These are phyloP conservation scores for Pygmarrhopalites habei DNA, from an alignment of 1,140 invertebrate species.

Conservation along the genomic window DNA sequence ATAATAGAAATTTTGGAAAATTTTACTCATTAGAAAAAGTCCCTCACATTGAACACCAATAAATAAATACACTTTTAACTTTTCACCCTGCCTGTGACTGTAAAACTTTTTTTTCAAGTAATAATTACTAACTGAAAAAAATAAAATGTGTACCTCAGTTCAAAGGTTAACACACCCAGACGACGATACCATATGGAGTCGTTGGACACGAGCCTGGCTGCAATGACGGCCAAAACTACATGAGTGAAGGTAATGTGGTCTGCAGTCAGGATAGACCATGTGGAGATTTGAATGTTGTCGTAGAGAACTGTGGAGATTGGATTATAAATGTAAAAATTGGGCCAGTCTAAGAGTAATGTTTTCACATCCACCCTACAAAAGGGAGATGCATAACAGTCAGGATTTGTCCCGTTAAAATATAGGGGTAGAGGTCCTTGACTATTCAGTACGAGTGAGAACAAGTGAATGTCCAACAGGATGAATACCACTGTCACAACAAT, in stretches of 20 bases:
- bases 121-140: too few species aligned
- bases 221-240: not conserved
- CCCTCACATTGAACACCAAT: too few species aligned
- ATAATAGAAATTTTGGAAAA: too few species aligned
- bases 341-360: not conserved
- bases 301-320: not conserved
- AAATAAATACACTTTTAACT: too few species aligned
- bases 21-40: too few species aligned
- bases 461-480: too few species aligned
- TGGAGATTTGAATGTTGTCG: not conserved
- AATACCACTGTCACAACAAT: too few species aligned
- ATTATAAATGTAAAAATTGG: not conserved
- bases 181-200: not conserved
- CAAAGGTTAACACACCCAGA: not conserved
- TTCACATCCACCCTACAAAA: not conserved
- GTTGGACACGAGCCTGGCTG: not conserved
- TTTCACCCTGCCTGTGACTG: too few species aligned
- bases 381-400: not conserved
- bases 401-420: not conserved
- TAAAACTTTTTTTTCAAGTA: too few species aligned
- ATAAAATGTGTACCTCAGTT: too few species aligned
- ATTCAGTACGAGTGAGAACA: too few species aligned
- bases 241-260: not conserved
- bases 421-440: too few species aligned
- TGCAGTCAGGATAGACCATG: not conserved